A percentile compares a stretch with the other conserved stretches of the same genome.
These are phyloP conservation scores for Lasioglossum villosulum DNA, from an alignment of 2,888 invertebrate species.

Conservation along the genomic window DNA sequence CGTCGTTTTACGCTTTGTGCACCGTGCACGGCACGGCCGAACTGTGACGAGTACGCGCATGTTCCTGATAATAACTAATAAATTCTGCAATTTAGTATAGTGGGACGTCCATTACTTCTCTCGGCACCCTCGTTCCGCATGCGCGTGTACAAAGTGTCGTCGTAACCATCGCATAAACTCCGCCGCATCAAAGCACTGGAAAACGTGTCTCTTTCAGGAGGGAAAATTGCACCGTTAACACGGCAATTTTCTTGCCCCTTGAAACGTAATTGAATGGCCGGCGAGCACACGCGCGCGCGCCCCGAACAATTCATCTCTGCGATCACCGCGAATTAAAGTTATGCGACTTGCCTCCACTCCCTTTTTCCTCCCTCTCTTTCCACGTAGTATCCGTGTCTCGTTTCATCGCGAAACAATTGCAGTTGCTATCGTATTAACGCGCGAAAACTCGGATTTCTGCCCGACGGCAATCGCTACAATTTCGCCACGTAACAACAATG, in stretches of 20 bases:
- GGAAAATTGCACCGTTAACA: conserved; percentile 26
- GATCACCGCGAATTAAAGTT: neutral
- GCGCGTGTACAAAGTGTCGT: conserved; percentile 47
- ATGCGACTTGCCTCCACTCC: too few relatives aligned
- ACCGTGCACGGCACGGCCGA: conserved; percentile 32
- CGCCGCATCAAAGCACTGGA: conserved; percentile 21
- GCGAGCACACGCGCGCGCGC: neutral
- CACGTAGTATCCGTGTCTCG: neutral
- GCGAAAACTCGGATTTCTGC: neutral
- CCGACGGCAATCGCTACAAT: neutral
- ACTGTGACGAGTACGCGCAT: conserved; percentile 31
- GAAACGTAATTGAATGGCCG: conserved; percentile 5
- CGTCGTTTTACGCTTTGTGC: conserved; percentile 27
- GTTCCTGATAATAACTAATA: conserved; percentile 65
- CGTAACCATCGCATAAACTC: conserved; percentile 31
- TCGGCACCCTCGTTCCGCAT: conserved; percentile 46
- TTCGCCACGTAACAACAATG: neutral
- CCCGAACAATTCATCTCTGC: conserved; percentile 5
- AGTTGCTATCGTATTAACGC: neutral
- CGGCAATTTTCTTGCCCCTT: conserved; percentile 18
- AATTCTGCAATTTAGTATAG: conserved; percentile 64
- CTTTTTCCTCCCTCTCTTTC: neutral
- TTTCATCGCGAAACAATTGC: neutral
- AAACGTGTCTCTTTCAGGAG: conserved; percentile 26
- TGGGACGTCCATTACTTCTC: conserved; percentile 57